A percentile compares a stretch with the other conserved stretches of the same genome.
phyloP scores from a whole-genome alignment of 2,797 vertebrate species.

The Odontamblyopus lacepedii region DNA sequence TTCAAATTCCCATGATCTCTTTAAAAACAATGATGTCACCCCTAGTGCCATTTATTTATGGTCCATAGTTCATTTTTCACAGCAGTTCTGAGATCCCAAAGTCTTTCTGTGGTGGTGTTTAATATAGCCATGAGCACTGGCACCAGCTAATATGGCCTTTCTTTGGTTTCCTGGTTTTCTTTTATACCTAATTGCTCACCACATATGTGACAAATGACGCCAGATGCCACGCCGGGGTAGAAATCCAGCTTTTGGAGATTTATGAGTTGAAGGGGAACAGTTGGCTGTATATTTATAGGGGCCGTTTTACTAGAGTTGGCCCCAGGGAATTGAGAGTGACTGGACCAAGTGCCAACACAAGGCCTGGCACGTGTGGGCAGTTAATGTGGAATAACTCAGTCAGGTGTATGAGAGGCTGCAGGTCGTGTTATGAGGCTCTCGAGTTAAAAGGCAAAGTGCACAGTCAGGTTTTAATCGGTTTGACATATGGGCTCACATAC shows the following conservation, averaged over 20 bases:
- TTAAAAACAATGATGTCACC: conserved; percentile 65
- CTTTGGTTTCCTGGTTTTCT: conserved; percentile 68
- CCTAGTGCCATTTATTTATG: conserved; percentile 17
- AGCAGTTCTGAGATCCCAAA: conserved; percentile 38
- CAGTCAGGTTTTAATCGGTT: background rate
- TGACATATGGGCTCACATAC: background rate
- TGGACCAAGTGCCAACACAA: conserved; percentile 50
- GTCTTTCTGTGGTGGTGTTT: conserved; percentile 53
- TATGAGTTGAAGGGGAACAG: conserved; percentile 66
- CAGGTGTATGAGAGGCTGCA: conserved; percentile 60
- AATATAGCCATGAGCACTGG: conserved; percentile 65
- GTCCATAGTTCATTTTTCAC: conserved; percentile 23
- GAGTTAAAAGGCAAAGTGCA: conserved; percentile 7
- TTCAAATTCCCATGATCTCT: conserved; percentile 39
- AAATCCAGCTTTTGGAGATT: conserved; percentile 67
- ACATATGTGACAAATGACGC: conserved; percentile 76
- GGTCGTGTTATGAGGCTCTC: conserved; percentile 19
- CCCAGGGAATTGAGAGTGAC: conserved; percentile 54
- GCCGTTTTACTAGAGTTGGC: conserved; percentile 62
- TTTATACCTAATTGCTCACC: conserved; percentile 74
- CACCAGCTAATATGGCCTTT: conserved; percentile 44
- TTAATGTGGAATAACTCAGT: conserved; percentile 50
- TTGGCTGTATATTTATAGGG: conserved; percentile 70
- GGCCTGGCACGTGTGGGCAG: conserved; percentile 62
- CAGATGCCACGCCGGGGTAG: conserved; percentile 71